A percentile compares a stretch with the other conserved stretches of the same genome.
Evolutionary conservation across 2,113 vertebrate species (phyloP).

Genomic region (Alectura lathami): DNA sequence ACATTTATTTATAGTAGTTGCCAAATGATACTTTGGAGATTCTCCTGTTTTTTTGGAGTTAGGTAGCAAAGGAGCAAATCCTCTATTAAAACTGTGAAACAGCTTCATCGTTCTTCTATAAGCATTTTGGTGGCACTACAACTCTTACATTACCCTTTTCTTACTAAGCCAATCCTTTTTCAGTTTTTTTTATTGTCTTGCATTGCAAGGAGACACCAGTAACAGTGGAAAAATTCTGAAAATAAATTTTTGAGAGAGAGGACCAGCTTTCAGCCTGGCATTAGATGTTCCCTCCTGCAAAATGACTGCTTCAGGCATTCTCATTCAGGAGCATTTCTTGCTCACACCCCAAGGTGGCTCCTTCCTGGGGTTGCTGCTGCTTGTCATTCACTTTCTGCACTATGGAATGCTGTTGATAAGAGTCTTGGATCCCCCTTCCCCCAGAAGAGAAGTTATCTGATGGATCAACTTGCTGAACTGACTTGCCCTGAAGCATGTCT

Average conservation of each 20-base stretch:
- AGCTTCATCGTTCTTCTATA: not conserved
- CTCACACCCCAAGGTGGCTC: rapidly evolving
- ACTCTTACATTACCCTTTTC: not conserved
- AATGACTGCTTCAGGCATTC: not conserved
- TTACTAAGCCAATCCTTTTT: not conserved
- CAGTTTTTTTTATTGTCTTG: not conserved
- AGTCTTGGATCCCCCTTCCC: not conserved
- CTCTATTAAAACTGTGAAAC: constrained; percentile 17
- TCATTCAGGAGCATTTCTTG: not conserved
- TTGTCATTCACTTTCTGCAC: rapidly evolving
- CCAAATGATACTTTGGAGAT: constrained; percentile 6
- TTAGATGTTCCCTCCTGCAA: not conserved
- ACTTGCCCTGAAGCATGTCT: not conserved
- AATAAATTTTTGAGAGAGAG: not conserved
- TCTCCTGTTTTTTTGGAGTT: not conserved
- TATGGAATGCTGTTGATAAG: not conserved
- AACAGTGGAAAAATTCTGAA: not conserved
- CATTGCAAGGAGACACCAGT: not conserved
- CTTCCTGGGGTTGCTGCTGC: not conserved
- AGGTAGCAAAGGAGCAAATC: not conserved
- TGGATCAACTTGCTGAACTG: not conserved
- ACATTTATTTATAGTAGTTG: constrained; percentile 25
- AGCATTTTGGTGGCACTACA: not conserved
- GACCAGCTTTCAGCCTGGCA: not conserved
- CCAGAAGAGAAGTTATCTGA: not conserved